A percentile compares a stretch with the other conserved stretches of the same genome.
Conservation (phyloP, 2,797 vertebrate species). For the Zalophus californianus region DNA sequence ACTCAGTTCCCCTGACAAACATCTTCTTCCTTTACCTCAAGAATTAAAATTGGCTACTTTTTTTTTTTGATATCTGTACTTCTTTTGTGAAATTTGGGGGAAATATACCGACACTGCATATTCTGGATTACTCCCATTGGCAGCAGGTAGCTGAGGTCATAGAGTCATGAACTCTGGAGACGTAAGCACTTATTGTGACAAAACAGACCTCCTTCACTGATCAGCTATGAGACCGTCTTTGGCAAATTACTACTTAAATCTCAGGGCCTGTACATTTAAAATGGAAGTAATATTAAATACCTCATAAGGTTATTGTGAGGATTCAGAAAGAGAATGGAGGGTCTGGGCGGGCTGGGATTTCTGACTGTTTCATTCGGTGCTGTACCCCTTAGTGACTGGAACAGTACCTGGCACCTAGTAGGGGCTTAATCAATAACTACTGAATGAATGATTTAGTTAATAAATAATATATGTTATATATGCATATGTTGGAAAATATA, state of each 20-base stretch:
- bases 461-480: neutral
- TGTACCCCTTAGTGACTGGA: neutral
- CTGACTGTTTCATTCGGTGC: neutral
- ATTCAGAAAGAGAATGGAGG: neutral
- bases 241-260: neutral
- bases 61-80: neutral
- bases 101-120: neutral
- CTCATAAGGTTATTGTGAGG: neutral
- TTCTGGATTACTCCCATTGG: neutral
- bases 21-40: neutral
- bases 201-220: neutral
- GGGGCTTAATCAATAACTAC: neutral
- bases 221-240: neutral
- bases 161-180: neutral
- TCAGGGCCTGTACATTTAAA: neutral
- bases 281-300: neutral
- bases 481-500: neutral
- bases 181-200: neutral
- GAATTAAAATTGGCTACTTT: neutral
- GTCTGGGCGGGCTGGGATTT: neutral
- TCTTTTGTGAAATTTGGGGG: neutral
- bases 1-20: neutral
- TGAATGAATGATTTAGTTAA: neutral
- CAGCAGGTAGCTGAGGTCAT: neutral
- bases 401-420: neutral